Evolutionary conservation across 2,888 invertebrate genomes (phyloP), one percentile per base, ranked within the genome.

Genomic region (Pristionchus maxplancki): DNA sequence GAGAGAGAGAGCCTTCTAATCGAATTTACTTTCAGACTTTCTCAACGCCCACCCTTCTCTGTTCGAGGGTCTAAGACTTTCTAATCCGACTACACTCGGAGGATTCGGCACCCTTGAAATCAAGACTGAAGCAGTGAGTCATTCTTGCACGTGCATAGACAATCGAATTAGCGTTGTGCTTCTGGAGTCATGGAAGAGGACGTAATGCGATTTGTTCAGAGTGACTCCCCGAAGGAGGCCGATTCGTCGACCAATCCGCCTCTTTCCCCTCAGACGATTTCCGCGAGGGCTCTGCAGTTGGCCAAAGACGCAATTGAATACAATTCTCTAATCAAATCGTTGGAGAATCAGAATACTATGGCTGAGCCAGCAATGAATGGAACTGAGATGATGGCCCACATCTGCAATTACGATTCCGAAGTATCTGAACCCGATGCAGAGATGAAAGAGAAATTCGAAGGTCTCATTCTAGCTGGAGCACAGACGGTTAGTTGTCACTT

Each of bases 21-120:
- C 44, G 17, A 78, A 48, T 78, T 78, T 15, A 24, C 6, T 78
- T 78, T 2, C 28, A 78, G 78, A 78, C 78, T 78, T 78, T 48
- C 78, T 78, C 78, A 40, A 78, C 13, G n/a, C 78, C 48, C 78
- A n/a, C 2, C 78, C 78, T 4, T 48, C 78, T 13, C 9, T 48
- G 40, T 15, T 74, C 24, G 71, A 74, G 20, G 24, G 31, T 28
- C 11, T 74, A 24, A 28, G 40, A 40, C 28, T 78, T 20, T 15
- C 37, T 6, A 71, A 71, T 40, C 48, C 44, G 0, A 8, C 78
- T n/a, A 17, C 48, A 4, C 78, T 44, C 1, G 44, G 40, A 24
- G 78, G 78, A 48, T 78, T 78, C 28, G 78, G 78, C 6, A 3
- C 74, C 8, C 40, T 74, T 24, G 40, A 74, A 40, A 31, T 40